phyloP scores from a whole-genome alignment of 2,888 invertebrate genomes.

The Scrobipalpa costella region DNA sequence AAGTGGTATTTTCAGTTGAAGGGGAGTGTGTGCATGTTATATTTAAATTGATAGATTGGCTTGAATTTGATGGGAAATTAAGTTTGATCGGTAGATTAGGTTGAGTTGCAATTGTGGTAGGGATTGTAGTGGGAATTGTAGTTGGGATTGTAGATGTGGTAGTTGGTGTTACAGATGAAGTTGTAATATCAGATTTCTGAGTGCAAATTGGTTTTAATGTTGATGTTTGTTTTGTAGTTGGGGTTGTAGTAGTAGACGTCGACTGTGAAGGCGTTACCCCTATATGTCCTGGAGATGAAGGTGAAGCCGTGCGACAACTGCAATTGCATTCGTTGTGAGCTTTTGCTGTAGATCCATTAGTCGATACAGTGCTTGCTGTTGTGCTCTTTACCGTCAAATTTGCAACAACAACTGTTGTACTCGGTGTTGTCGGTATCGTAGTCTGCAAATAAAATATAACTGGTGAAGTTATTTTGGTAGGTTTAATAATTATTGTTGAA shows the following conservation, averaged over 20 bases:
- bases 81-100: too few species aligned
- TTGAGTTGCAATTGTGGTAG: constrained; percentile 21
- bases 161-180: not conserved
- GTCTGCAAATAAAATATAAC: not conserved
- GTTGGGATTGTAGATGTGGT: constrained; percentile 27
- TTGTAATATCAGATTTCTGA: too few species aligned
- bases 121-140: constrained; percentile 23
- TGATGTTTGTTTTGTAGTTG: constrained; percentile 22
- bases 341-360: constrained; percentile 16
- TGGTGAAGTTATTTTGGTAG: too few species aligned
- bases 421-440: not conserved
- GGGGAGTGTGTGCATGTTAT: constrained; percentile 24
- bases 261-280: not conserved
- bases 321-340: constrained; percentile 25
- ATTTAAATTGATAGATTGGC: constrained; percentile 22
- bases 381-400: too few species aligned
- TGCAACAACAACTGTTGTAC: not conserved
- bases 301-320: constrained; percentile 18
- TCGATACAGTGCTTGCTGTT: constrained; percentile 5
- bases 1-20: constrained; percentile 10
- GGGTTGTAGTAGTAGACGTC: constrained; percentile 13
- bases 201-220: constrained; percentile 24
- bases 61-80: constrained; percentile 7
- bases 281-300: constrained; percentile 9
- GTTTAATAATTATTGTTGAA: not conserved